Evolutionary conservation across 2,888 invertebrate species (phyloP), one percentile per base, ranked within the genome.

Genomic region (Brachynemurus nebulosus): DNA sequence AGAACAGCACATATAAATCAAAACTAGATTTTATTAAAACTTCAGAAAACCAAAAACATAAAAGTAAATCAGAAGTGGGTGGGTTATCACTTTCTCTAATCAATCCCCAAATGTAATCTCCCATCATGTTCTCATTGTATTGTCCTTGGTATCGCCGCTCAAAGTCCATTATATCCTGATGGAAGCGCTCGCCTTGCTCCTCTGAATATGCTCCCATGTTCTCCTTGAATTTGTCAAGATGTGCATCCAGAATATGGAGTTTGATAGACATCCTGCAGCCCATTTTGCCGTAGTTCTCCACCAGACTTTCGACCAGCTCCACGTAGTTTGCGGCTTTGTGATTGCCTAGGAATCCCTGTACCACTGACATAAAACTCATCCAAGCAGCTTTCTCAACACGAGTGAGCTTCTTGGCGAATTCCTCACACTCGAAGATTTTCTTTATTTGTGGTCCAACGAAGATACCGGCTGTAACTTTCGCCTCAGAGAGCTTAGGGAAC

Each of bases 161-260:
- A 33, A 55, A 51, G 39, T 50, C 39, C 52, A 51, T 51, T 16
- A 57, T 47, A 39, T 57, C 54, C 42, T 55, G 52, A 43, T 57
- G 53, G 45, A 58, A 57, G 47, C 52, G 51, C 49, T 58, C 53
- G 38, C 54, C 54, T 51, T 56, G 55, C 43, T 58, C 54, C 49
- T 57, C 54, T 16, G 51, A 56, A 36, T 53, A 53, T 6, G 47
- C 51, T 36, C 54, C 54, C 50, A 55, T 51, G 39, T 54, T 55
- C 20, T 55, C 45, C 48, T 53, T 47, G 44, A 53, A 54, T 44
- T 46, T 30, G 42, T 55, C 53, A 19, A 57, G 45, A 47, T 58
- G 54, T 48, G 52, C 47, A 53, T 55, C 50, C 18, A 58, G 45
- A 48, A 57, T 52, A 50, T 58, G 53, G 6, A 58, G 27, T 52